phyloP scores from a whole-genome alignment of 92 coral and sea anemone genomes.

The Bergia puertoricense region DNA sequence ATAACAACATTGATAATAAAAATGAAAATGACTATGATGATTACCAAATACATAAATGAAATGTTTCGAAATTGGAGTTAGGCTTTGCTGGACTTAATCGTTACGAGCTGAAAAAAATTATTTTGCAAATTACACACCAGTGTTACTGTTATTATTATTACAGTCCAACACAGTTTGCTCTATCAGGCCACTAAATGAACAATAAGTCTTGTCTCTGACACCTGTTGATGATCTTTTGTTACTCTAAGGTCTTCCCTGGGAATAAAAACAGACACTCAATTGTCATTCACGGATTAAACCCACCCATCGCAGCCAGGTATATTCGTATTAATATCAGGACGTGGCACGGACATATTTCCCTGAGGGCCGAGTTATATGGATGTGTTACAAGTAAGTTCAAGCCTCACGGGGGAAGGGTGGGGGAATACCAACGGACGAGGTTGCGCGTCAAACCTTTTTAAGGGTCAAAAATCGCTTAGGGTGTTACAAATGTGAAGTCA shows the following conservation, averaged over 20 bases:
- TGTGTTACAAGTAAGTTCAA: slow-evolving; percentile 20
- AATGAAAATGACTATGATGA: too few relatives aligned
- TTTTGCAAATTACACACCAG: too few relatives aligned
- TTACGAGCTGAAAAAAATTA: too few relatives aligned
- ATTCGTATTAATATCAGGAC: not conserved
- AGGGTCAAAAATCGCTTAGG: not conserved
- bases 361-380: slow-evolving; percentile 17
- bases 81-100: too few relatives aligned
- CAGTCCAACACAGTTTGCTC: too few relatives aligned
- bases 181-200: not conserved
- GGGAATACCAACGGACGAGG: not conserved
- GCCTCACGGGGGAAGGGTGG: not conserved
- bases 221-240: not conserved
- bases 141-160: too few relatives aligned
- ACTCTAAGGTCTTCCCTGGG: not conserved
- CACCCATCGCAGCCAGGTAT: not conserved
- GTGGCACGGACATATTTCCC: slow-evolving; percentile 10
- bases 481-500: not conserved
- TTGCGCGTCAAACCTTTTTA: not conserved
- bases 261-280: not conserved
- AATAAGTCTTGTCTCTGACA: not conserved
- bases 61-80: too few relatives aligned
- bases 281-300: slow-evolving; percentile 9
- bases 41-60: too few relatives aligned
- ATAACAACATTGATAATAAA: too few relatives aligned